Conservation (phyloP, 1,140 invertebrate genomes). For the Drosophila rufa region DNA sequence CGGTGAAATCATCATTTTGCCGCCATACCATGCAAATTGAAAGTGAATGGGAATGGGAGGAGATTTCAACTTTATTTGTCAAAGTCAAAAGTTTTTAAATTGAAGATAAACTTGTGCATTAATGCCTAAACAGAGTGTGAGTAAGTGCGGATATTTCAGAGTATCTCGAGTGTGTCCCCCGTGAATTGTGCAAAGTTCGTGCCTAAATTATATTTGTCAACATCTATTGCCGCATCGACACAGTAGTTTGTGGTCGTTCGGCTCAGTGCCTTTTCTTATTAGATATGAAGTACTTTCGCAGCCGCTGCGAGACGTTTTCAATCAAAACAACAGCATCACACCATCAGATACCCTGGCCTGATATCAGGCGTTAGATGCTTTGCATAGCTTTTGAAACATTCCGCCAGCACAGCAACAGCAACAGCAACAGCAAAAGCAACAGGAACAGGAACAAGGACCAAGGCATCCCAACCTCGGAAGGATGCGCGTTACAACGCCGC, state of each 20-base stretch:
- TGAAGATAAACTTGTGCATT: slow-evolving; percentile 39
- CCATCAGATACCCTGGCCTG: slow-evolving; percentile 34
- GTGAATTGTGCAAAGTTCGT: slow-evolving; percentile 12
- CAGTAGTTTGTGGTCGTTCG: not conserved
- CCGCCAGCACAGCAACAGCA: slow-evolving; percentile 49
- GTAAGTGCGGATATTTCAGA: not conserved
- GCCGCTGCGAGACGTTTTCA: slow-evolving; percentile 48
- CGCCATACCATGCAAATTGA: slow-evolving; percentile 37
- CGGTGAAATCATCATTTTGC: slow-evolving; percentile 41
- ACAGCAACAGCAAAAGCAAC: not conserved
- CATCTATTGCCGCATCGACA: slow-evolving; percentile 8
- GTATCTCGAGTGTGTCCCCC: slow-evolving; percentile 3
- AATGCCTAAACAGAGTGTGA: slow-evolving; percentile 27
- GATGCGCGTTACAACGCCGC: slow-evolving; percentile 40
- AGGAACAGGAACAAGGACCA: slow-evolving; percentile 34
- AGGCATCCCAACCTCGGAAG: slow-evolving; percentile 9
- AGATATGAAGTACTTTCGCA: slow-evolving; percentile 22
- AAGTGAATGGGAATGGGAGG: slow-evolving; percentile 34
- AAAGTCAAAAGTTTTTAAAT: slow-evolving; percentile 41
- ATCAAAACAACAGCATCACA: slow-evolving; percentile 54
- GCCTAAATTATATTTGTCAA: slow-evolving; percentile 32
- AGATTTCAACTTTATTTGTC: slow-evolving; percentile 30
- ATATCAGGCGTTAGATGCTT: slow-evolving; percentile 68
- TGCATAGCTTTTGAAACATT: slow-evolving; percentile 63
- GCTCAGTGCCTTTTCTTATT: slow-evolving; percentile 20